Percentiles rank a stretch among this genome's conserved stretches.
Evolutionary conservation across 2,888 invertebrate genomes (phyloP).

Genomic region (Allygus modestus): DNA sequence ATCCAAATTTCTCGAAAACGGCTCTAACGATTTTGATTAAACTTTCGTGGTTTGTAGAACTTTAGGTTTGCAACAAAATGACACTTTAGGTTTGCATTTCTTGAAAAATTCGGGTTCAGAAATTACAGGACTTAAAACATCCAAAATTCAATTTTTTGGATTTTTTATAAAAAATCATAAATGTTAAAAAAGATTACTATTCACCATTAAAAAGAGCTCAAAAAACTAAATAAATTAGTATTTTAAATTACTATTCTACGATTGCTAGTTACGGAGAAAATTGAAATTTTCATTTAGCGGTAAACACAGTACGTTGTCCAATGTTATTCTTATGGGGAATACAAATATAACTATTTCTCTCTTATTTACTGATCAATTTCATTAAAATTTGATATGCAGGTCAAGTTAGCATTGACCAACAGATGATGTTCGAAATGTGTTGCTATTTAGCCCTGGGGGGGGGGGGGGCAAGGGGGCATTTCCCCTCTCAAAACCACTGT

Average conservation of each 20-base stretch:
- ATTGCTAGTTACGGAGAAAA: no score
- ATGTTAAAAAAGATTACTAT: neutral
- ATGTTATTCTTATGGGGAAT: no score
- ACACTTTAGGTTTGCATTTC: neutral
- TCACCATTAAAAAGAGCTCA: neutral
- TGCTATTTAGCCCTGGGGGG: no score
- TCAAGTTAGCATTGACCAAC: no score
- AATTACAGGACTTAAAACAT: neutral
- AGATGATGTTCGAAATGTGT: no score
- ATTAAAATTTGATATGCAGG: no score
- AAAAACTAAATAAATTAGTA: neutral
- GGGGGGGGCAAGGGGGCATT: no score
- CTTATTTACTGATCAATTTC: no score
- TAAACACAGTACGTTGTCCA: no score
- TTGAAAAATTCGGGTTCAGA: neutral
- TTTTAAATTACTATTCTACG: neutral
- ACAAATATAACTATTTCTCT: no score
- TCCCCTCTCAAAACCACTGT: no score
- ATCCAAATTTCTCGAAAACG: neutral
- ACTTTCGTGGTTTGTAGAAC: neutral
- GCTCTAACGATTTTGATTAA: conserved; percentile 1
- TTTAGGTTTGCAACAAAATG: neutral
- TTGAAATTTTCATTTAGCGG: no score
- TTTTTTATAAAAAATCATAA: neutral
- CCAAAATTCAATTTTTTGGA: neutral